A percentile compares a stretch with the other conserved stretches of the same genome.
These are phyloP conservation scores for Apomyelois bistriatella DNA, from an alignment of 2,888 invertebrate genomes.

Conservation along the genomic window DNA sequence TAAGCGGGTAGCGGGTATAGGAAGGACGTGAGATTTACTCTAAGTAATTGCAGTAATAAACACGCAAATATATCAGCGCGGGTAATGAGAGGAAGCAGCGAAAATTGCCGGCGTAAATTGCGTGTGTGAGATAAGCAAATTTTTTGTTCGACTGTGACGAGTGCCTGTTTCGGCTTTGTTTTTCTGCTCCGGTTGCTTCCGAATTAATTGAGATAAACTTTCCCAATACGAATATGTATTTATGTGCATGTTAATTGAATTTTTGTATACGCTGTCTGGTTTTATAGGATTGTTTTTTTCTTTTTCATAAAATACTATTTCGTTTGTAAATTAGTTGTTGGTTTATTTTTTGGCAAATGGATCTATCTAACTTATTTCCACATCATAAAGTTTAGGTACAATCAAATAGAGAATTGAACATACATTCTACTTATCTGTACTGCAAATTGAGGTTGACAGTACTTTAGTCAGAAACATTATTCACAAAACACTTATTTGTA, in stretches of 20 bases:
- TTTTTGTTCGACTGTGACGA: slow-evolving; percentile 35
- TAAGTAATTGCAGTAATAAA: slow-evolving; percentile 82
- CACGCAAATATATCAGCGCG: slow-evolving; percentile 79
- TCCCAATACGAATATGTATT: slow-evolving; percentile 2
- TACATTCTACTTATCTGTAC: too few species aligned
- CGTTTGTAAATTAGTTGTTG: too few species aligned
- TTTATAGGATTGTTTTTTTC: not conserved
- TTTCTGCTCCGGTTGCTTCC: slow-evolving; percentile 20
- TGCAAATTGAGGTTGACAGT: too few species aligned
- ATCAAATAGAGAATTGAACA: too few species aligned
- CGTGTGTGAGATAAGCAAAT: slow-evolving; percentile 78
- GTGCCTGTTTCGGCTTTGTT: slow-evolving; percentile 38
- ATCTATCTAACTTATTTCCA: too few species aligned
- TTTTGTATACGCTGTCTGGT: not conserved
- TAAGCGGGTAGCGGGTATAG: slow-evolving; percentile 45
- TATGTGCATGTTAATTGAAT: slow-evolving; percentile 2
- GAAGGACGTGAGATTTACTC: slow-evolving; percentile 81
- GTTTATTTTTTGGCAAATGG: too few species aligned
- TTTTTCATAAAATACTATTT: too few species aligned
- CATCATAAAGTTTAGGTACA: too few species aligned
- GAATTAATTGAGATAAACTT: slow-evolving; percentile 12
- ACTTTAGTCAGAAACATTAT: too few species aligned
- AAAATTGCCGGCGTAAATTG: slow-evolving; percentile 78
- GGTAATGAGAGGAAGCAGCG: slow-evolving; percentile 78
- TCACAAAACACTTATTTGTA: too few species aligned